Conservation (phyloP, 2,888 invertebrate species). For the Dynastes maya region DNA sequence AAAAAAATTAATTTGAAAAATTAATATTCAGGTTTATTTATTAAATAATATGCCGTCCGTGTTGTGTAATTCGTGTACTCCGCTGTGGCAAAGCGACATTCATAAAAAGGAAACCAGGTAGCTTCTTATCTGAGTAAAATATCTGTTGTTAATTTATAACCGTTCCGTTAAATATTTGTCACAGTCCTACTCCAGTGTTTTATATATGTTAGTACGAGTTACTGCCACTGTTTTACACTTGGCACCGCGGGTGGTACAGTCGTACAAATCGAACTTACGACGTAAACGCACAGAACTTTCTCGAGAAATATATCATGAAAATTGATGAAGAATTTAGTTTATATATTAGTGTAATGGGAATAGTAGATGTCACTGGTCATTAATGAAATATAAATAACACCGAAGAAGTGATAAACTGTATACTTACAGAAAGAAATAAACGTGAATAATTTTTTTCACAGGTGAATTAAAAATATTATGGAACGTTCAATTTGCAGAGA, state of each 20-base stretch:
- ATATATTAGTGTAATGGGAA: conserved; percentile 38
- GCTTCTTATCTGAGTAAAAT: conserved; percentile 65
- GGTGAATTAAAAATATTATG: too few relatives aligned
- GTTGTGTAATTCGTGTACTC: conserved; percentile 28
- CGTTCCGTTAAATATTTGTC: conserved; percentile 69
- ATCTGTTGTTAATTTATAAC: conserved; percentile 68
- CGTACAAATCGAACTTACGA: conserved; percentile 53
- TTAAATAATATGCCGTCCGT: conserved; percentile 27
- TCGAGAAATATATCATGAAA: conserved; percentile 34
- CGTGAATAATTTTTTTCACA: too few relatives aligned
- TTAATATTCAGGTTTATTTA: conserved; percentile 18
- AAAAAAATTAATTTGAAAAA: too few relatives aligned
- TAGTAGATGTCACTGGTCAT: conserved; percentile 43
- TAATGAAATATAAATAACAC: conserved; percentile 41
- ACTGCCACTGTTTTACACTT: conserved; percentile 70
- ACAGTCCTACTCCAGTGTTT: conserved; percentile 69
- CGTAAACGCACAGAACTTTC: not conserved
- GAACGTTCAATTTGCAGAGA: too few relatives aligned
- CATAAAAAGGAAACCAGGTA: conserved; percentile 48
- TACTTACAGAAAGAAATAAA: conserved; percentile 1
- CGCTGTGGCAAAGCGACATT: conserved; percentile 15
- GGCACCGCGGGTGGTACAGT: conserved; percentile 65
- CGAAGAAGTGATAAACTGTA: conserved; percentile 38
- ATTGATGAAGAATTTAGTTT: conserved; percentile 43
- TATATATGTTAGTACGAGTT: conserved; percentile 68